phyloP scores from a whole-genome alignment of 2,797 vertebrate species.

The Aeoliscus strigatus region DNA sequence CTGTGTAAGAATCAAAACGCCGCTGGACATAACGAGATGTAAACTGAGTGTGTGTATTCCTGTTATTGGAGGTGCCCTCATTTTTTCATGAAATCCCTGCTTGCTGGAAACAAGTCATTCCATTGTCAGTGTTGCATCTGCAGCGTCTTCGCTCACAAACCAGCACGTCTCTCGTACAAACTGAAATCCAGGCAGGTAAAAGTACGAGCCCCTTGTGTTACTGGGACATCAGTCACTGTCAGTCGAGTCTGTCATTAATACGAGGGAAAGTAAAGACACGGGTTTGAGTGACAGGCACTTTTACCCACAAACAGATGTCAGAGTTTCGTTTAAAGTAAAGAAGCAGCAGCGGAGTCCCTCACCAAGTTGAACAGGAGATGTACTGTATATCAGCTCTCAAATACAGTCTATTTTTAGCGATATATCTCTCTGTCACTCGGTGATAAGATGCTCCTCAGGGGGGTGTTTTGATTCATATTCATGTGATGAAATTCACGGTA shows the following conservation, averaged over 20 bases:
- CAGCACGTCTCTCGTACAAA: no score
- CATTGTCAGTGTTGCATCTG: constrained; percentile 33
- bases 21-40: constrained; percentile 16
- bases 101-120: constrained; percentile 37
- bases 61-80: constrained; percentile 36
- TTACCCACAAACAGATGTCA: neutral
- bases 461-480: neutral
- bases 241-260: neutral
- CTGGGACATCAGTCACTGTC: constrained; percentile 8
- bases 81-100: constrained; percentile 38
- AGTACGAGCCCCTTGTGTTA: neutral
- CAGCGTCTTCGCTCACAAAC: no score
- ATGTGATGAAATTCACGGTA: neutral
- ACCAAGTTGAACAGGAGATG: neutral
- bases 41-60: constrained; percentile 27
- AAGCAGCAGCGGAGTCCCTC: neutral
- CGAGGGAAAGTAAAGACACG: neutral
- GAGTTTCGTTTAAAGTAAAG: neutral
- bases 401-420: neutral
- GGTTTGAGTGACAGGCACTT: constrained; percentile 3
- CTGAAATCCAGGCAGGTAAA: no score
- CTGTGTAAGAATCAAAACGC: constrained; percentile 5
- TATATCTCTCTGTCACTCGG: no score
- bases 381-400: neutral
- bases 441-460: neutral